Conservation (phyloP, 2,113 vertebrate genomes). For the Silurus asotus region DNA sequence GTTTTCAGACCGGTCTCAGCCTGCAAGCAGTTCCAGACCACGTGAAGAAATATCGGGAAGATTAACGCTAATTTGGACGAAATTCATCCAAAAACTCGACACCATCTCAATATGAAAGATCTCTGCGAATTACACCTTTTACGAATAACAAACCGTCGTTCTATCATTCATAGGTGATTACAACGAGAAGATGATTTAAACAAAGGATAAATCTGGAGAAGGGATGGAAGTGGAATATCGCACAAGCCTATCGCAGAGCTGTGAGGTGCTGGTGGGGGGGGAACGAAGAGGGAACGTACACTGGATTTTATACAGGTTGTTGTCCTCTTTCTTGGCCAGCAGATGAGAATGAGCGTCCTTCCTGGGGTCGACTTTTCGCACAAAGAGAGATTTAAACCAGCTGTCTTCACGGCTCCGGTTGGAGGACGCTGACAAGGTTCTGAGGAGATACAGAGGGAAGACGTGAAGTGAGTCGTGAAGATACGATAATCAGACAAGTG, state of each 20-base stretch:
- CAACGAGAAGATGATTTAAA: no score
- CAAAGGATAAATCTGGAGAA: neutral
- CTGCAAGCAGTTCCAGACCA: no score
- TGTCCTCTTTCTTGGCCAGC: slow-evolving; percentile 93
- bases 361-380: slow-evolving; percentile 93
- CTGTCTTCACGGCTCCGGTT: slow-evolving; percentile 81
- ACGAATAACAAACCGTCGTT: no score
- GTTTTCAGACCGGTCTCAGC: no score
- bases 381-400: slow-evolving; percentile 96
- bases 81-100: no score
- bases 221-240: neutral
- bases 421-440: slow-evolving; percentile 61
- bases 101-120: no score
- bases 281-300: slow-evolving; percentile 77
- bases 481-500: neutral
- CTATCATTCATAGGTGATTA: no score
- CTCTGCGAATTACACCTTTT: no score
- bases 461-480: no score
- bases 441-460: slow-evolving; percentile 40
- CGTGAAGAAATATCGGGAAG: no score
- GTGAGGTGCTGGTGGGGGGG: neutral
- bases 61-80: no score
- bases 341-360: slow-evolving; percentile 97
- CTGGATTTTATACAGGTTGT: slow-evolving; percentile 95
- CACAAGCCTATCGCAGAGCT: neutral